Conservation (phyloP, 1,140 invertebrate species). For the Limonius californicus region DNA sequence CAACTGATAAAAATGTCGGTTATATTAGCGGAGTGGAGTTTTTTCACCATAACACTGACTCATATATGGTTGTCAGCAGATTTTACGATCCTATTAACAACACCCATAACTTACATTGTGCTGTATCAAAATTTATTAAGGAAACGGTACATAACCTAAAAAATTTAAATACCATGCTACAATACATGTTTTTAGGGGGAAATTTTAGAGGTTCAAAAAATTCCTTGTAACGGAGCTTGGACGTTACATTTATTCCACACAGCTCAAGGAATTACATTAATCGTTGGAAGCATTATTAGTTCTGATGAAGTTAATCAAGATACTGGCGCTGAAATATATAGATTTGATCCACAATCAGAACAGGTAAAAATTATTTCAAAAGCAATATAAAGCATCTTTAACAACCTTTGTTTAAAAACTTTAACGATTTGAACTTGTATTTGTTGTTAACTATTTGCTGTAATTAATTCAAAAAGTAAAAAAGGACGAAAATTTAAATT, state of each 20-base stretch:
- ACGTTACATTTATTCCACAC: background rate
- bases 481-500: too few relatives aligned
- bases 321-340: background rate
- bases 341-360: background rate
- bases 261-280: background rate
- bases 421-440: too few relatives aligned
- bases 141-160: too few relatives aligned
- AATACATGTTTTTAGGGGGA: conserved; percentile 3
- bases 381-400: too few relatives aligned
- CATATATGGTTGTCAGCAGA: too few relatives aligned
- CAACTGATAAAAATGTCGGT: background rate
- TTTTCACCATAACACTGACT: background rate
- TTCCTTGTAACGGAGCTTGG: background rate
- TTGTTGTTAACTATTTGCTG: too few relatives aligned
- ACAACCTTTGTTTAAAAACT: too few relatives aligned
- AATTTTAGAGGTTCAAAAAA: background rate
- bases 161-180: too few relatives aligned
- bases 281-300: background rate
- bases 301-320: background rate
- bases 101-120: too few relatives aligned
- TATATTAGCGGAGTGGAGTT: background rate
- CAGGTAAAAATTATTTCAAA: background rate
- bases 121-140: too few relatives aligned
- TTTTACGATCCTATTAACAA: too few relatives aligned
- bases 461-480: too few relatives aligned